Evolutionary conservation across 2,888 invertebrate species (phyloP), one percentile per base, ranked within the genome.

Genomic region (Acholoe squamosa): DNA sequence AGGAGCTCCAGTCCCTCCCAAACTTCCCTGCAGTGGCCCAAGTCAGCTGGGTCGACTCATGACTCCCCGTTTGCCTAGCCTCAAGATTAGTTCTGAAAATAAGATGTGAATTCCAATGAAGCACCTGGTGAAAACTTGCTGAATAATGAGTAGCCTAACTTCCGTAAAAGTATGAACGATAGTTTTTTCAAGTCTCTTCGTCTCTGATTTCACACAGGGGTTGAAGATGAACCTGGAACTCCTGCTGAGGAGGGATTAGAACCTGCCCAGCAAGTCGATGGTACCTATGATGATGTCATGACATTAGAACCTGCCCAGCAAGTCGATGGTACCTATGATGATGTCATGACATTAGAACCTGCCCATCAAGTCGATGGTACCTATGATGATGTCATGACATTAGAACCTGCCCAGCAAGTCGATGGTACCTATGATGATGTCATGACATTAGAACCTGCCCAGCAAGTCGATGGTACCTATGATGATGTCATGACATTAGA

Each of bases 391-490:
- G 84, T 12, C 52, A 34, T 43, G 10, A 25, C 10, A 43, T 43
- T 84, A 34, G 84, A 7, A 1, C 43, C 84, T 25, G 43, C 51
- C 14, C 84, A 84, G 51, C 84, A 84, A 25, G 3, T 84, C 1
- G 94, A 94, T 89, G 95, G 94, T 90, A 93, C 71, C 86, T 92
- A 80, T 92, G 92, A 61, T 31, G 88, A 54, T 25, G 88, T 25
- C 61, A 52, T n/a, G n/a, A n/a, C n/a, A 22, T 14, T 77, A 28
- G 77, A 77, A 28, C 77, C 77, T 19, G 31, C 77, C n/a, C 77
- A 77, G 10, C 77, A 77, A 28, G 31, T 77, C 19, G 94, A 94
- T 88, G 95, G 94, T 90, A 93, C 67, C 88, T 92, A 80, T 92
- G 92, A 52, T n/a, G 84, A 43, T 43, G 84, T 12, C 52, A 34